These are phyloP conservation scores for Guaruba guarouba DNA, from an alignment of 2,113 vertebrate species.

Conservation along the genomic window DNA sequence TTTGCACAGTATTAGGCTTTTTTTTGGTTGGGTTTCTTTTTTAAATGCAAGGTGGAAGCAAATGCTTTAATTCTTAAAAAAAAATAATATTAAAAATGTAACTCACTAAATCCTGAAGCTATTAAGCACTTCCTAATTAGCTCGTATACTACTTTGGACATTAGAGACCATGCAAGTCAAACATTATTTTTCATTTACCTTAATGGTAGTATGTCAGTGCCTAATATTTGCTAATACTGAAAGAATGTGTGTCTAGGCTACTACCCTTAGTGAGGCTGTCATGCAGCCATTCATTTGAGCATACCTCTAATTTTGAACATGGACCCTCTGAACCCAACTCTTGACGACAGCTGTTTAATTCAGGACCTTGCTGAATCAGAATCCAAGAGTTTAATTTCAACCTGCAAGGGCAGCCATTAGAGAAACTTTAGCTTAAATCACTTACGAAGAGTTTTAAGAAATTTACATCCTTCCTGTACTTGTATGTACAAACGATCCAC, in stretches of 20 bases:
- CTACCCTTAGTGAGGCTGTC: background rate
- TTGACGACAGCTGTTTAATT: background rate
- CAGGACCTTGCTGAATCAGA: background rate
- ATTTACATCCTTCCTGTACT: background rate
- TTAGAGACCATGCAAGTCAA: background rate
- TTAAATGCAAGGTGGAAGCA: background rate
- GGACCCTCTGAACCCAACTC: background rate
- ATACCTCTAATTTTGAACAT: background rate
- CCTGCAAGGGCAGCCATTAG: background rate
- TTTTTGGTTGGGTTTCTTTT: background rate
- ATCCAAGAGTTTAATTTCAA: background rate
- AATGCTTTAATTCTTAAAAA: background rate
- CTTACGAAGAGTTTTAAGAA: background rate
- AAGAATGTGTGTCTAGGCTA: background rate
- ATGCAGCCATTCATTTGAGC: background rate
- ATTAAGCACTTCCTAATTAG: background rate
- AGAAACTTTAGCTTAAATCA: background rate
- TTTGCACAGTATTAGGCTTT: background rate
- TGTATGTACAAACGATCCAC: background rate
- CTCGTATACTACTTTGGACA: background rate
- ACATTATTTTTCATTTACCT: background rate
- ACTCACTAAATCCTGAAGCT: background rate
- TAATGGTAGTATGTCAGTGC: background rate
- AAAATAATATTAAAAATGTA: background rate
- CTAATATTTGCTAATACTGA: background rate